Evolutionary conservation across 2,113 vertebrate genomes (phyloP).

Genomic region (Poeciliopsis retropinna): DNA sequence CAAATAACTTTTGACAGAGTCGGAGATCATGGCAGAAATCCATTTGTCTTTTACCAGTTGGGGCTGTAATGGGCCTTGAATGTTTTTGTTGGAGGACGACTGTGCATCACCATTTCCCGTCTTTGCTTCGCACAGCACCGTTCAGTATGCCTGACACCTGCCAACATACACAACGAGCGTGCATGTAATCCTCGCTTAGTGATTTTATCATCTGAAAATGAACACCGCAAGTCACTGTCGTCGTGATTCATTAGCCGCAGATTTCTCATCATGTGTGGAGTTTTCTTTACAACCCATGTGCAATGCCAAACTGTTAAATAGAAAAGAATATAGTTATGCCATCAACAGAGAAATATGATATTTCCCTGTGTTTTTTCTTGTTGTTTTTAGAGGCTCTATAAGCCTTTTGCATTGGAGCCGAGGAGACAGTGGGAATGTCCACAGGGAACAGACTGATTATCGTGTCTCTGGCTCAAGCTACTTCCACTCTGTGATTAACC

Average conservation of each 20-base stretch:
- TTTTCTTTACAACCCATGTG: constrained; percentile 39
- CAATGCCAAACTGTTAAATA: constrained; percentile 48
- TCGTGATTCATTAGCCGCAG: constrained; percentile 25
- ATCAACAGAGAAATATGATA: not conserved
- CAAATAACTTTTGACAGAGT: constrained; percentile 36
- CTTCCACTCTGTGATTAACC: constrained; percentile 63
- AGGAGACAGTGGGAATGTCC: constrained; percentile 34
- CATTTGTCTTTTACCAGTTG: constrained; percentile 6
- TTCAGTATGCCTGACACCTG: constrained; percentile 19
- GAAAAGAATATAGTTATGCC: constrained; percentile 10
- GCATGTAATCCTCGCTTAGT: constrained; percentile 32
- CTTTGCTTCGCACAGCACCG: constrained; percentile 12
- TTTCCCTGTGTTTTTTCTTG: constrained; percentile 21
- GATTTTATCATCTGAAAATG: constrained; percentile 45
- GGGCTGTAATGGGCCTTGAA: constrained; percentile 8
- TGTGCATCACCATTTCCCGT: constrained; percentile 21
- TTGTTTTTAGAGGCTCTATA: constrained; percentile 1
- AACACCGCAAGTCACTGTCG: constrained; percentile 24
- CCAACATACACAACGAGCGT: constrained; percentile 37
- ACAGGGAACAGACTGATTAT: constrained; percentile 57
- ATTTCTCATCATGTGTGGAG: constrained; percentile 32
- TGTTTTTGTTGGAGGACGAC: constrained; percentile 34
- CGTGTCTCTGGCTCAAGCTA: constrained; percentile 40
- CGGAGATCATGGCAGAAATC: constrained; percentile 1
- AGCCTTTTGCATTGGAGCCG: constrained; percentile 12